Conservation (phyloP, 1,140 invertebrate species). For the Eufriesea mexicana region DNA sequence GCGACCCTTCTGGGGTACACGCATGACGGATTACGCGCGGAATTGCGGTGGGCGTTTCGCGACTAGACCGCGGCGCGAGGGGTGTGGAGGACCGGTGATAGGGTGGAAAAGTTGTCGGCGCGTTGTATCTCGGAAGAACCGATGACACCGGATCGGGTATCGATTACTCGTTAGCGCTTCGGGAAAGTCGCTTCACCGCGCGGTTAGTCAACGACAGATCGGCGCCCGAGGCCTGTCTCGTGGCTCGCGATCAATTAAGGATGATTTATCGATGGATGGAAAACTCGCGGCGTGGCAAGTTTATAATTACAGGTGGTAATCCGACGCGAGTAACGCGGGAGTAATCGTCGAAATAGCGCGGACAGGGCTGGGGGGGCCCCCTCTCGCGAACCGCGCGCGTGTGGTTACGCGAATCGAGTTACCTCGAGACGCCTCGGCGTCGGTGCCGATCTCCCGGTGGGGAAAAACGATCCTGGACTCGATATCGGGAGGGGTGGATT, state of each 20-base stretch:
- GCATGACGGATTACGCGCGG: slow-evolving; percentile 20
- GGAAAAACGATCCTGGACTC: neutral
- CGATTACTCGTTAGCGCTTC: neutral
- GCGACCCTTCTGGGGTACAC: too few species aligned
- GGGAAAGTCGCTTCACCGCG: neutral
- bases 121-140: neutral
- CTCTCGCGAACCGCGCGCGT: too few species aligned
- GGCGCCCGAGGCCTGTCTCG: too few species aligned
- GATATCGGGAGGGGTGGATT: slow-evolving; percentile 1
- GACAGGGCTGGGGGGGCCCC: too few species aligned
- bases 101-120: neutral
- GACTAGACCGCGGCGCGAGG: neutral
- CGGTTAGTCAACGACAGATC: neutral
- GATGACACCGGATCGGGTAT: neutral
- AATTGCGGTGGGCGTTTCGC: slow-evolving; percentile 10
- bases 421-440: neutral
- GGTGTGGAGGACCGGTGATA: too few species aligned
- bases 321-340: too few species aligned
- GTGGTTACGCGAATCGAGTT: neutral
- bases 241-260: neutral
- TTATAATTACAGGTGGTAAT: neutral
- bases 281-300: too few species aligned
- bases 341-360: neutral
- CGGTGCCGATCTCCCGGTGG: neutral
- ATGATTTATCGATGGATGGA: neutral